Base-by-base conservation (phyloP, 2,888 invertebrate species). In the Limnephilus marmoratus region DNA sequence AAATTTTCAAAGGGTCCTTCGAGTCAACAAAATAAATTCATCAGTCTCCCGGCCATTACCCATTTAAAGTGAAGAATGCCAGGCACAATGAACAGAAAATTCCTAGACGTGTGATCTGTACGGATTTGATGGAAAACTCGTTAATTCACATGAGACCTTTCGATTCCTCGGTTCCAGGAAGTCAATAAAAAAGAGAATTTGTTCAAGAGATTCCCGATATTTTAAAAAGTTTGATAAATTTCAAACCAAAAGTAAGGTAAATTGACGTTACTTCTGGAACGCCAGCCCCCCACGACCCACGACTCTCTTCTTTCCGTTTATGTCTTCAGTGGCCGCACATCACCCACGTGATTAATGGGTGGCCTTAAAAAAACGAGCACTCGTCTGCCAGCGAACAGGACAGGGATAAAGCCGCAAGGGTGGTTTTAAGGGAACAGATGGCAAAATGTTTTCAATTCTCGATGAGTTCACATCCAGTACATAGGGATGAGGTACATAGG, bases 401-500 rank as follows among this genome's bases (percentile, higher is more conserved):
- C 68, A 68, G 68, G 68, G 68, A n/a, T 68, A 68, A 68, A 68
- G 68, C 68, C 68, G 68, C 68, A 68, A 68, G 68, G 68, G 68
- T 18, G 68, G 24, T 24, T 68, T 68, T n/a, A 68, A 68, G 68
- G 68, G 68, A 68, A 68, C 68, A 68, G 68, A 68, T 68, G 68
- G 68, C 68, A 68, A n/a, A 24, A 68, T 68, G 68, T 68, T 68
- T 68, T 68, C 68, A 68, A 68, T 68, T 68, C 68, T n/a, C 68
- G 68, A 68, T 68, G 68, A n/a, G 68, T 68, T 68, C n/a, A 68
- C 24, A 68, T 68, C 24, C 31, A 31, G 31, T 31, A 31, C 31
- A 31, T 31, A 31, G 1, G 7, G 68, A 68, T 7, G 24, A 2
- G 24, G n/a, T 68, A 68, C 9, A 68, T 9, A 68, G 18, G 68